Conservation (phyloP, 2,797 vertebrate species). For the Prunella strophiata region DNA sequence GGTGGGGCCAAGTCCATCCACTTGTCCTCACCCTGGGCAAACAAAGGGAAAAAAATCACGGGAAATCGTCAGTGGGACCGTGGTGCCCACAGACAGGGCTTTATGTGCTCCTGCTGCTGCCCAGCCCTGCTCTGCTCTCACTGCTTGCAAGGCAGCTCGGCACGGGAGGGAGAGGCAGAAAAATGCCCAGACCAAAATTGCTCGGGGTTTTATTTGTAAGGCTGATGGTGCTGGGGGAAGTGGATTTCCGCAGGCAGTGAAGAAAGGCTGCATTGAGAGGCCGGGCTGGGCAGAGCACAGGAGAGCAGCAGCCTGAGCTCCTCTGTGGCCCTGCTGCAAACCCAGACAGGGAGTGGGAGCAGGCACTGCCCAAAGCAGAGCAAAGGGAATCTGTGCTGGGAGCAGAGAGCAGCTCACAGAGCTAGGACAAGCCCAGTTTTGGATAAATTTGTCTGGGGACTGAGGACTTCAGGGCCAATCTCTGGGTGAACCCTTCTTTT, state of each 20-base stretch:
- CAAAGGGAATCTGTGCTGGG: neutral
- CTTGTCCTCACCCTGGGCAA: neutral
- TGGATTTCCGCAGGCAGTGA: slow-evolving; percentile 10
- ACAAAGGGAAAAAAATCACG: neutral
- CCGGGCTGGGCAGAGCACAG: neutral
- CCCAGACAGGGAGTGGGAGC: fast-evolving
- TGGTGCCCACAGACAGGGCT: neutral
- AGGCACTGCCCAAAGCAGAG: fast-evolving
- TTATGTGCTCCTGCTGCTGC: neutral
- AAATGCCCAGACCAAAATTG: slow-evolving; percentile 25
- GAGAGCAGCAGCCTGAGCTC: neutral
- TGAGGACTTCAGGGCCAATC: fast-evolving
- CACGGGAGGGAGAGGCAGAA: neutral
- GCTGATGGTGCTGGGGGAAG: slow-evolving; percentile 32
- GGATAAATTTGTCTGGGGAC: neutral
- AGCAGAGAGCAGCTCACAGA: neutral
- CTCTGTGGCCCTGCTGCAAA: neutral
- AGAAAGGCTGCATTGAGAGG: slow-evolving; percentile 64
- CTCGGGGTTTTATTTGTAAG: slow-evolving; percentile 7
- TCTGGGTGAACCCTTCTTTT: neutral
- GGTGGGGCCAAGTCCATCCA: neutral
- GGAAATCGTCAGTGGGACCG: neutral
- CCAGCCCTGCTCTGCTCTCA: fast-evolving
- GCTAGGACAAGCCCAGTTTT: neutral
- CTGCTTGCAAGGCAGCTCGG: neutral